Evolutionary conservation across 1,140 invertebrate genomes (phyloP), one percentile per base, ranked within the genome.

Genomic region (Spodoptera litura): DNA sequence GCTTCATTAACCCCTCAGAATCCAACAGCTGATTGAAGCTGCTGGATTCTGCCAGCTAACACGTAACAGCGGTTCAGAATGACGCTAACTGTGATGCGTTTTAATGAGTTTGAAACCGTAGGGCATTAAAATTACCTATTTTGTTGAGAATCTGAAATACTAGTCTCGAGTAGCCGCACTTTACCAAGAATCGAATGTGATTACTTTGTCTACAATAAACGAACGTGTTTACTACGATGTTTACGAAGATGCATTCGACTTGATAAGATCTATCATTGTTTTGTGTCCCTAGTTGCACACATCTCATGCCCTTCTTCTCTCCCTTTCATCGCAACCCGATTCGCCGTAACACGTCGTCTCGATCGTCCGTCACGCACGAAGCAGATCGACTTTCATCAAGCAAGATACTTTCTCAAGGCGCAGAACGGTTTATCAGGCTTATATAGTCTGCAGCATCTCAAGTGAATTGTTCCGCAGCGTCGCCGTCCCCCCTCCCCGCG

Each of bases 381-480:
- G 66, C 66, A 70, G 66, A 27, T 52, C 15, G 51, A 52, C 20
- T 68, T 68, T 9, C 62, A 70, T 52, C 66, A 70, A 70, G 49
- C 66, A 70, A 12, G 12, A 70, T 13, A 52, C 49, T 52, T 70
- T 25, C 49, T 51, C 20, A 49, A 51, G 56, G 38, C 56, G 61
- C 38, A 20, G 12, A 49, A 20, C 35, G 25, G 6, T 75, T 25
- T 27, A 4, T 51, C 8, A 52, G 44, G 78, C 31, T 15, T 12
- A 20, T 12, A 20, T 58, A 11, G 11, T 75, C 55, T 59, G 44
- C 64, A 53, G 53, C 44, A 25, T 55, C 81, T 84, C 81, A 87
- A 62, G 81, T 87, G 62, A 88, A 84, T 77, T 92, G 89, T 80
- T 91, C 68, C 86, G 72, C 89, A 91, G 90, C 87, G 78, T 78